Evolutionary conservation across 2,113 vertebrate species (phyloP), one percentile per base, ranked within the genome.

Genomic region (Ammodytes marinus): DNA sequence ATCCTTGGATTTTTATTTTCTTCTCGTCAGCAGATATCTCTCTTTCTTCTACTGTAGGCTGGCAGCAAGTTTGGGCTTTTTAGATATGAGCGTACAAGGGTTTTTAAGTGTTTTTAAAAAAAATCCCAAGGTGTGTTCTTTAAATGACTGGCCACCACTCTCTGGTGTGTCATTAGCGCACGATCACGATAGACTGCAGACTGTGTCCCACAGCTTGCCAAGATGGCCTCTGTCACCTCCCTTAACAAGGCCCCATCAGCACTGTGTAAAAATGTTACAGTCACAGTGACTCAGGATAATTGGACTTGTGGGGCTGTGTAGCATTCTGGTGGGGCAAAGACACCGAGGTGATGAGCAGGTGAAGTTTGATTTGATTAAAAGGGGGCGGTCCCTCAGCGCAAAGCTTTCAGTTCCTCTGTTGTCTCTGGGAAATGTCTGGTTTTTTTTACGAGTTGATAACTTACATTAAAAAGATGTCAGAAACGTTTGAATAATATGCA

Each of bases 281-380:
- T 83, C 74, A 69, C 85, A 71, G 84, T 88, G 82, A 85, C 85
- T 88, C 85, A 87, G 54, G 75, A 60, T 93, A 87, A 91, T 91
- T 87, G 81, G 27, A 87, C 88, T 90, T 82, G 27, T 79, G 74
- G 78, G 58, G 87, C 83, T 59, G 66, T 74, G 80, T 70, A 85
- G 74, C 76, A 68, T 83, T 83, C 74, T n/a, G 15, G 49, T 5
- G 6, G 63, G 72, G 74, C 8, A 4, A 17, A 54, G 54, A 17
- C 27, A 13, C 60, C 10, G 78, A 78, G 85, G 69, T 68, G 80
- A 91, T 61, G 89, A 84, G 64, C 1, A 54, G 83, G 73, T 82
- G 86, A 77, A 86, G 81, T 86, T 88, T 70, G 88, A 78, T 83
- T 80, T 90, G 80, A 83, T 88, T 87, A 86, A 77, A 27, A 77